Evolutionary conservation across 2,797 vertebrate genomes (phyloP).

Genomic region (Danio aesculapii): DNA sequence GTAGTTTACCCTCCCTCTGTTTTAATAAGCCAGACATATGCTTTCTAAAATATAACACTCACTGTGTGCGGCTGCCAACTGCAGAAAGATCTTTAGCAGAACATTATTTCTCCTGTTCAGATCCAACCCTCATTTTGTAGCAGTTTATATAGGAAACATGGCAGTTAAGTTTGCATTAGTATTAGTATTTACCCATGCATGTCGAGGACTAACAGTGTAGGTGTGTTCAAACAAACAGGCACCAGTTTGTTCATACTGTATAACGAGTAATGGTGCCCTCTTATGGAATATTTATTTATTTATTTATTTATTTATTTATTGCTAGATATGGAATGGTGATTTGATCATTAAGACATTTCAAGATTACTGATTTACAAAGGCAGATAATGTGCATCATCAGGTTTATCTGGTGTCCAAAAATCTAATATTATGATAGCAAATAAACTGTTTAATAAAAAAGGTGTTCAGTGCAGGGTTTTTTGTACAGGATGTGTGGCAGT

Average conservation of each 20-base stretch:
- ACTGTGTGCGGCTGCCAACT: slow-evolving; percentile 14
- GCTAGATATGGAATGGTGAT: not conserved
- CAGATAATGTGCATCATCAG: no score
- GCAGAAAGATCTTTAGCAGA: slow-evolving; percentile 1
- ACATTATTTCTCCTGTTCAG: slow-evolving; percentile 7
- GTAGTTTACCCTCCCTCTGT: not conserved
- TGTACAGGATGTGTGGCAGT: slow-evolving; percentile 11
- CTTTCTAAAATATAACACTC: not conserved
- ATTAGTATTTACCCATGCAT: not conserved
- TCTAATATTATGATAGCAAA: not conserved
- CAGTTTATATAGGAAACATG: slow-evolving; percentile 7
- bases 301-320: not conserved
- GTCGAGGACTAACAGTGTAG: not conserved
- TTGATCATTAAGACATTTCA: not conserved
- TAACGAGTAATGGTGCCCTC: not conserved
- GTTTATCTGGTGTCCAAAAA: not conserved
- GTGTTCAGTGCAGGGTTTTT: slow-evolving; percentile 9
- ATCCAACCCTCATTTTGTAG: not conserved
- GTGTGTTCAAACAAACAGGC: slow-evolving; percentile 6
- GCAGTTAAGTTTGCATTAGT: not conserved
- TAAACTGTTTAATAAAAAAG: not conserved
- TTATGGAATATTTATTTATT: not conserved
- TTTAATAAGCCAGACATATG: no score
- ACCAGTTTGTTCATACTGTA: not conserved
- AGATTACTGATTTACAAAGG: no score